A percentile compares a stretch with the other conserved stretches of the same genome.
Evolutionary conservation across 2,113 vertebrate species (phyloP).

Genomic region (Edolisoma coerulescens): DNA sequence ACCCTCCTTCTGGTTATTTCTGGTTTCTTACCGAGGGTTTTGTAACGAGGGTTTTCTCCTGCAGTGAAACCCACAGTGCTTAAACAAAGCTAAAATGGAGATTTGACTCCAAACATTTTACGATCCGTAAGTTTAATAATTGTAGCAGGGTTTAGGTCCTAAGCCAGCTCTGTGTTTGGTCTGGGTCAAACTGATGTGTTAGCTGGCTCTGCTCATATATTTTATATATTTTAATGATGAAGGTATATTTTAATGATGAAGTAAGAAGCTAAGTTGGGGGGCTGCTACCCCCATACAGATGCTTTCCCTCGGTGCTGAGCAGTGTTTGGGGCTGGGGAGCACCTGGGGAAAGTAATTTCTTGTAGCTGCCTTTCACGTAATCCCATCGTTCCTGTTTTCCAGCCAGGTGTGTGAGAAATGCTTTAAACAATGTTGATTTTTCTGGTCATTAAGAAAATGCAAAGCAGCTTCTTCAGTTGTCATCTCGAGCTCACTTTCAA

Average conservation of each 20-base stretch:
- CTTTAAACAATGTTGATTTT: neutral
- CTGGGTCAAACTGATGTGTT: neutral
- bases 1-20: neutral
- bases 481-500: neutral
- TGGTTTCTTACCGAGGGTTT: neutral
- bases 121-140: neutral
- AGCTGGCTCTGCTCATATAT: neutral
- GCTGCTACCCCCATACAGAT: rapidly evolving
- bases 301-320: neutral
- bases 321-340: neutral
- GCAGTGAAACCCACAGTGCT: neutral
- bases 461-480: slow-evolving; percentile 6
- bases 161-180: neutral
- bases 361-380: neutral
- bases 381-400: neutral
- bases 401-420: neutral
- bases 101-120: neutral
- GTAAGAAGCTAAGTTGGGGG: neutral
- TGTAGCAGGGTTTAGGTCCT: neutral
- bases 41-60: neutral
- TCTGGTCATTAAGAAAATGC: neutral
- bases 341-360: neutral
- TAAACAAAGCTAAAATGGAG: neutral
- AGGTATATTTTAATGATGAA: too few species aligned
- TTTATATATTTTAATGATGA: too few species aligned